phyloP scores from a whole-genome alignment of 2,888 invertebrate species.

The Orchestes rusci region DNA sequence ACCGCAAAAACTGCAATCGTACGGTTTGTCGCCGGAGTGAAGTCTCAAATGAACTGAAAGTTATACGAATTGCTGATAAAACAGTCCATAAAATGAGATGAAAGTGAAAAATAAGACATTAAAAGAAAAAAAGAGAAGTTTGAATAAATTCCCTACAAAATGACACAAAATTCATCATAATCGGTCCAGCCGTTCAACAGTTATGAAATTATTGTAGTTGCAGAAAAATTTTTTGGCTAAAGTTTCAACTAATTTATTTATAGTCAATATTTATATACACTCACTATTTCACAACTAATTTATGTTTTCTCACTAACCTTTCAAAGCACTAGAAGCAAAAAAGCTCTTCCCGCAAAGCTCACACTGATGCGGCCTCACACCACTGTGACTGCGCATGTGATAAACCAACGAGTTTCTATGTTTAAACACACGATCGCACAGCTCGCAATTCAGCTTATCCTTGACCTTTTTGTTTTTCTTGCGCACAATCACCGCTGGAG shows the following conservation, averaged over 20 bases:
- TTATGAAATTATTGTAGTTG: no score
- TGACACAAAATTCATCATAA: no score
- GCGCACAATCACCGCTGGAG: constrained; percentile 38
- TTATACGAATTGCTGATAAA: no score
- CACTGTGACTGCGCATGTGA: constrained; percentile 69
- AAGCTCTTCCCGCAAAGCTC: constrained; percentile 76
- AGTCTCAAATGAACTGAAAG: constrained; percentile 62
- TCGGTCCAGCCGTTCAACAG: no score
- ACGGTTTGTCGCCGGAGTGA: constrained; percentile 81
- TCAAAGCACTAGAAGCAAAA: constrained; percentile 73
- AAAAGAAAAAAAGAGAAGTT: neutral
- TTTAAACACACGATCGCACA: constrained; percentile 68
- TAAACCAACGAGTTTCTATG: constrained; percentile 80
- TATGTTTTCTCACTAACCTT: no score
- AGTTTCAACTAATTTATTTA: no score
- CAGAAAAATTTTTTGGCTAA: no score
- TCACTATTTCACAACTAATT: no score
- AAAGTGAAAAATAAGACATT: no score
- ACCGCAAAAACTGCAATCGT: constrained; percentile 72
- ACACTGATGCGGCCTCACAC: constrained; percentile 70
- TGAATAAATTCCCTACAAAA: constrained; percentile 2
- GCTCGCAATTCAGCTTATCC: constrained; percentile 46
- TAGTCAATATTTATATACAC: no score
- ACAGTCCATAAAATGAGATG: no score
- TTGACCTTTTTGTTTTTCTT: constrained; percentile 38